These are phyloP conservation scores for Caerostris extrusa DNA, from an alignment of 1,140 invertebrate species.

Conservation along the genomic window DNA sequence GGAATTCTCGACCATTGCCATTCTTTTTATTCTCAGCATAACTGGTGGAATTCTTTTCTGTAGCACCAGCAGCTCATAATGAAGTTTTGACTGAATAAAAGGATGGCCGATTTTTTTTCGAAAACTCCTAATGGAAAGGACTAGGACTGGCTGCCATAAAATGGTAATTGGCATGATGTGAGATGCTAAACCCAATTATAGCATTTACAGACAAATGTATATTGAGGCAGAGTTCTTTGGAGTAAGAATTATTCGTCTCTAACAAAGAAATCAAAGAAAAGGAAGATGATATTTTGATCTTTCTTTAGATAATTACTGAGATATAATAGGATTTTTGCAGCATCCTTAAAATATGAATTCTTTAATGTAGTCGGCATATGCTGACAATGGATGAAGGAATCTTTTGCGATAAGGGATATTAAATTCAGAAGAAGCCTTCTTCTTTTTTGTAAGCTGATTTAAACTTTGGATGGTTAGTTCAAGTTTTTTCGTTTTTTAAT, in stretches of 20 bases:
- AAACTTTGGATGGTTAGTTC: background rate
- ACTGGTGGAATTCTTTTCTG: constrained; percentile 24
- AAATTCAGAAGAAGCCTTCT: background rate
- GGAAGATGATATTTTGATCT: constrained; percentile 57
- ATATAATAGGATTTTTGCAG: constrained; percentile 57
- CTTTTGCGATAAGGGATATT: constrained; percentile 24
- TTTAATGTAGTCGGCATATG: background rate
- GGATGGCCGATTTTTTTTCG: constrained; percentile 4
- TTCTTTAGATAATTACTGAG: constrained; percentile 37
- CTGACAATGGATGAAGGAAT: background rate
- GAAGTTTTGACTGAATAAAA: constrained; percentile 58
- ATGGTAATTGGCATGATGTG: constrained; percentile 53
- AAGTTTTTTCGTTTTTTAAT: too few relatives aligned
- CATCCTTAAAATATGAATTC: constrained; percentile 52
- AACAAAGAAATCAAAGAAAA: constrained; percentile 55
- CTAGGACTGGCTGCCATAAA: constrained; percentile 42
- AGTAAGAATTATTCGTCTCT: constrained; percentile 17
- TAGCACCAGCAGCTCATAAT: constrained; percentile 21
- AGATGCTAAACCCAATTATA: constrained; percentile 63
- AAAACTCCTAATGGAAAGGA: constrained; percentile 52
- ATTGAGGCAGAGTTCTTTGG: background rate
- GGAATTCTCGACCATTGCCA: constrained; percentile 40
- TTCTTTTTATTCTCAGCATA: constrained; percentile 52
- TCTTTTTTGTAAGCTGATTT: background rate
- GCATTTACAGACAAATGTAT: constrained; percentile 55